Evolutionary conservation across 2,888 invertebrate genomes (phyloP), one percentile per base, ranked within the genome.

Genomic region (Lamellibrachia satsuma): DNA sequence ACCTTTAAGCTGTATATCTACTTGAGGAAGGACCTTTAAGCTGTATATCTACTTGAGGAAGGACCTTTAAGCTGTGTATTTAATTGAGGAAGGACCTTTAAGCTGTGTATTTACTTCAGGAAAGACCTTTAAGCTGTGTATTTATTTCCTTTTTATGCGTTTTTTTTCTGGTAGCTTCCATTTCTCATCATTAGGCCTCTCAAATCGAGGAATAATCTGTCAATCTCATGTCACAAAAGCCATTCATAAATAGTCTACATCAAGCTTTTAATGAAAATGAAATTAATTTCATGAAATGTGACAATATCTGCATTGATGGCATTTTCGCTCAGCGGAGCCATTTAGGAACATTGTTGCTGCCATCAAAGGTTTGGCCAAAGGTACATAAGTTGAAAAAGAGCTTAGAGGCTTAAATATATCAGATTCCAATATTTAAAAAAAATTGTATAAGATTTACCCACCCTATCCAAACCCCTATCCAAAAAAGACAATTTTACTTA

Each of bases 231-330:
- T 15, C n/a, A n/a, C n/a, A 75, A 22, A 75, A 75, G n/a, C 22
- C 75, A 75, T 39, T 39, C 39, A 39, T 39, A 39, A 39, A 39
- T 39, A 39, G 39, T 39, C 39, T 39, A 39, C 39, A 39, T 39
- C 39, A 75, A 75, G 75, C 75, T 75, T 75, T 75, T 75, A 75
- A 75, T 75, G 75, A n/a, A n/a, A n/a, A n/a, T n/a, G n/a, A n/a
- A n/a, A n/a, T n/a, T n/a, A n/a, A n/a, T n/a, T n/a, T n/a, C n/a
- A n/a, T 75, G 22, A 75, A 22, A 75, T 15, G 75, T 75, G 75
- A 75, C 75, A 15, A 75, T 75, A 75, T 75, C 75, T 22, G 6
- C 75, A 6, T 11, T n/a, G 22, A 15, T 75, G 75, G n/a, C 75
- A 75, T 75, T 75, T 75, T 75, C 22, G n/a, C 22, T 75, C 75